Percentiles rank a stretch among this genome's conserved stretches.
phyloP scores from a whole-genome alignment of 2,113 vertebrate species.

The Psittacus erithacus region DNA sequence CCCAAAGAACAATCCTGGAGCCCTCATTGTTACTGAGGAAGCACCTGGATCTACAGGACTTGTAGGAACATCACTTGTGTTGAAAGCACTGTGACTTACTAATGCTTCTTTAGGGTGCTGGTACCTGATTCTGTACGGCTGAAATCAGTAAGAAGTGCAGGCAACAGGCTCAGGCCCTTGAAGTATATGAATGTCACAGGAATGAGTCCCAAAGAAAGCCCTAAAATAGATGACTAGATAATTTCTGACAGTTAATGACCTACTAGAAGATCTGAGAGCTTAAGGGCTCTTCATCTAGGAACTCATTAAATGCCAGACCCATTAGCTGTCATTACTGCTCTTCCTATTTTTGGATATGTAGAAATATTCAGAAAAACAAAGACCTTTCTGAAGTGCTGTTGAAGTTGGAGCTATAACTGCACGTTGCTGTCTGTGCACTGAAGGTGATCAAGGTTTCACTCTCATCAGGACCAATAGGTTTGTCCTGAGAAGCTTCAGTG shows the following conservation, averaged over 20 bases:
- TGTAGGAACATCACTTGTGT: background rate
- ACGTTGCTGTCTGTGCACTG: background rate
- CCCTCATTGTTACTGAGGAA: background rate
- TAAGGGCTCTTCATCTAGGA: background rate
- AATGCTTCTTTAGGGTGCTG: background rate
- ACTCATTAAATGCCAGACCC: conserved; percentile 12
- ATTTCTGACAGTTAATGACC: conserved; percentile 33
- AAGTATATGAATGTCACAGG: background rate
- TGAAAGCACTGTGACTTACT: background rate
- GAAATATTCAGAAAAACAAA: background rate
- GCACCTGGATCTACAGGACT: background rate
- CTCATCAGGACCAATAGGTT: background rate
- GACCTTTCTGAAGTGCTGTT: background rate
- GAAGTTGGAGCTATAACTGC: background rate
- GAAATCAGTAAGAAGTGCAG: background rate
- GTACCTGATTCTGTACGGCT: background rate
- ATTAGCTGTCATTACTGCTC: background rate
- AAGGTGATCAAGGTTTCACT: background rate
- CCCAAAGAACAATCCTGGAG: background rate
- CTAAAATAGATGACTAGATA: conserved; percentile 10
- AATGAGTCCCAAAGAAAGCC: background rate
- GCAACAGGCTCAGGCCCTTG: background rate
- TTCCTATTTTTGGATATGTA: background rate
- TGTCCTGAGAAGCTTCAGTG: background rate
- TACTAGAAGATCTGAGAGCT: conserved; percentile 11